Conservation (phyloP, 2,888 invertebrate genomes). For the Lordiphosa andalusiaca region DNA sequence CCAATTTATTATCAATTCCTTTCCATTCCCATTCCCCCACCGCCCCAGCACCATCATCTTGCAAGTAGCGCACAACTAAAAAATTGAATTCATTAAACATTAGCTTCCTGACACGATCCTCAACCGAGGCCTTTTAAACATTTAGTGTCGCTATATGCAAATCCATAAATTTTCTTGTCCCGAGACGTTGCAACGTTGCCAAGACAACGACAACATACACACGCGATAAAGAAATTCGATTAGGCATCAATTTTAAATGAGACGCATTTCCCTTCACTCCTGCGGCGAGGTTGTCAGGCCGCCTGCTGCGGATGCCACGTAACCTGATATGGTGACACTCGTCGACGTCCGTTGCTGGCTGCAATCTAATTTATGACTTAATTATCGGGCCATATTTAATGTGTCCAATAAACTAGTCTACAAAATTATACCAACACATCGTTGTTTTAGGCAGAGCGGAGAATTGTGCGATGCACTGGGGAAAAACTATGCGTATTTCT, state of each 20-base stretch:
- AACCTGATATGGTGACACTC: conserved; percentile 73
- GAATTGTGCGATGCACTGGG: conserved; percentile 19
- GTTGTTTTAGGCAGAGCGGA: conserved; percentile 58
- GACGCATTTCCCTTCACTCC: conserved; percentile 53
- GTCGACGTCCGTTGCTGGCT: conserved; percentile 47
- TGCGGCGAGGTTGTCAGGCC: conserved; percentile 25
- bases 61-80: conserved; percentile 67
- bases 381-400: conserved; percentile 80
- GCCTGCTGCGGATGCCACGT: conserved; percentile 69
- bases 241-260: conserved; percentile 78
- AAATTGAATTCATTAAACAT: conserved; percentile 76
- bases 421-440: conserved; percentile 76
- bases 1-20: too few relatives aligned
- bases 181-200: conserved; percentile 6
- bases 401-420: conserved; percentile 82
- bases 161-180: conserved; percentile 61
- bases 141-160: conserved; percentile 72
- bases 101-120: conserved; percentile 68
- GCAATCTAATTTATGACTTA: conserved; percentile 80
- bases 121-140: conserved; percentile 51
- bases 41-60: too few relatives aligned
- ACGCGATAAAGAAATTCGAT: conserved; percentile 78
- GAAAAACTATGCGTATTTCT: neutral
- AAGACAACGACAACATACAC: conserved; percentile 53
- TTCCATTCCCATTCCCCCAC: too few relatives aligned